Base-by-base conservation (phyloP, 2,113 vertebrate species). In the Nasalis larvatus region DNA sequence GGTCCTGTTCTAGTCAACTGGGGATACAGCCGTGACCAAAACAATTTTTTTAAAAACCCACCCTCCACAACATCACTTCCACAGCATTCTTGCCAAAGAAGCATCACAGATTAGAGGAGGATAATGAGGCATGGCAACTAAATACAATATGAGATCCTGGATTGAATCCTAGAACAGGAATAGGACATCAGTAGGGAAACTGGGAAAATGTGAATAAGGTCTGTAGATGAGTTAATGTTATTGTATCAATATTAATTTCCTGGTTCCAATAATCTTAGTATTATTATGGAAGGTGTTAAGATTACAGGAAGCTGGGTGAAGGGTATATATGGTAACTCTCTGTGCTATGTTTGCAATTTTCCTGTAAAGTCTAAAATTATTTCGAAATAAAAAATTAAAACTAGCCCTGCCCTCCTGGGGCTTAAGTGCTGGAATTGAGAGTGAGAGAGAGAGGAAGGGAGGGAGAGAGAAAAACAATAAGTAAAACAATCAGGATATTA, bases 351-450 rank as follows among this genome's bases (percentile, higher is more conserved):
- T 89, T 85, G 37, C 32, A 58, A n/a, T 71, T 97, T 86, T 81
- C 40, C 74, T 82, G 7, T 86, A 42, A 86, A 74, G 56, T 82
- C 30, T 91, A 86, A 93, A 81, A 76, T 81, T 90, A 74, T 47
- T 93, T 93, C 25, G 58, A 86, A 93, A 49, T 54, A 47, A 92
- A 71, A 88, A 49, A 35, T 13, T 87, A 58, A 71, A 96, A 86
- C 73, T 30, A 42, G 23, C 17, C 21, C 37, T 86, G 68, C 45
- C 45, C 60, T 89, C 52, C 49, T 80, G n/a, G 8, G n/a, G 42
- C 42, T 85, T 89, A 30, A 42, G 37, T 83, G 4, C 56, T 63
- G 37, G 37, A 40, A 35, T 6, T 45, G 52, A 1, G 4, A 58
- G 13, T 1, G 32, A 25, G 25, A 20, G 23, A 56, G 18, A 40